Evolutionary conservation across 2,888 invertebrate genomes (phyloP), one percentile per base, ranked within the genome.

Genomic region (Amphipyra berbera): DNA sequence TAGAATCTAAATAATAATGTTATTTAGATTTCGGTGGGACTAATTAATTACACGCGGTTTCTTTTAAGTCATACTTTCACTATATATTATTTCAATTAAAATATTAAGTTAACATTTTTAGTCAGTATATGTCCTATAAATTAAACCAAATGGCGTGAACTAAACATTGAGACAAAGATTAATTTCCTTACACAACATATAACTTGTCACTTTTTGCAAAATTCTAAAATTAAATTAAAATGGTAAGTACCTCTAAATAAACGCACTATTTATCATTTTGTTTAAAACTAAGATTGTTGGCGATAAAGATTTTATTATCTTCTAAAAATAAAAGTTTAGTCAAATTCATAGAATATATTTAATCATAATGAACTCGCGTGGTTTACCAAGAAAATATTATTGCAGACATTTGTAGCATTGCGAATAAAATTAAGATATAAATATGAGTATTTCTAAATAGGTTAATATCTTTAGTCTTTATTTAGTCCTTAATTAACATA

Each of bases 251-350:
- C 30, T 30, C 6, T 4, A 30, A 7, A 30, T 30, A 30, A 7
- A 30, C 30, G 15, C n/a, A n/a, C 10, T 64, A 2, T 14, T 35
- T 47, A 27, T 53, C 41, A 63, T 53, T 63, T 48, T 57, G 52
- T 70, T 33, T 38, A 49, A 48, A 68, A 53, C 14, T 21, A 42
- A 70, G 65, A 59, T 63, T 30, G 7, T 35, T 15, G 12, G 8
- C 4, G 68, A 68, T 68, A 64, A 58, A 49, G 33, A 58, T 50
- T 62, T 70, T 45, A 49, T 54, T 49, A 46, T n/a, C n/a, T 8
- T 49, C 4, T 7, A 30, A 30, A 30, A 30, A 30, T 30, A 30
- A 4, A 30, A 30, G 2, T 30, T 30, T 30, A 30, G 30, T 1
- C 0, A 7, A 30, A 30, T 30, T 4, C 30, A 30, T 1, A 30